A percentile compares a stretch with the other conserved stretches of the same genome.
These are phyloP conservation scores for Poicephalus gulielmi DNA, from an alignment of 2,113 vertebrate species.

Conservation along the genomic window DNA sequence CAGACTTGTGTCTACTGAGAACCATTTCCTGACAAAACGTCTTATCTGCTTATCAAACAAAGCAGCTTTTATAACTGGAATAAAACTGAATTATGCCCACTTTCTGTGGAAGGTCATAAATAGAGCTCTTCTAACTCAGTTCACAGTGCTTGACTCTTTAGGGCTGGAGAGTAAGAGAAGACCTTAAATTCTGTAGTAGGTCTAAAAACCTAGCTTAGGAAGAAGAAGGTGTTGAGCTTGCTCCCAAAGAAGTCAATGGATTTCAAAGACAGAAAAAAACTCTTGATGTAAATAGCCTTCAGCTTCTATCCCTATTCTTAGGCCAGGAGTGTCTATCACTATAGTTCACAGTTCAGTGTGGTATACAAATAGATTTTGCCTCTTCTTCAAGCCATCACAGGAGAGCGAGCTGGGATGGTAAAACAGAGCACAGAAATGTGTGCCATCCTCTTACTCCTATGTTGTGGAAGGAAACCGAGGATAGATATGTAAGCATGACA, in stretches of 20 bases:
- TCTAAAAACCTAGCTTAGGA: neutral
- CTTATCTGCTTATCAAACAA: neutral
- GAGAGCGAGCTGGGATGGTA: neutral
- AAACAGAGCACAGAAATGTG: neutral
- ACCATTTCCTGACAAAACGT: neutral
- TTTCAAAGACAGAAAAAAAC: neutral
- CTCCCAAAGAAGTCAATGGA: neutral
- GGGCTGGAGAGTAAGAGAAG: neutral
- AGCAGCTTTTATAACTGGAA: neutral
- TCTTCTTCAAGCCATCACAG: neutral
- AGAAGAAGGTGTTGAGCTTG: neutral
- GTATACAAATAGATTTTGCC: neutral
- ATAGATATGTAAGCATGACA: fast-evolving
- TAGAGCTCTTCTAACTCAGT: neutral
- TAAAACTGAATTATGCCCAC: neutral
- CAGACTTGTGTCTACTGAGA: neutral
- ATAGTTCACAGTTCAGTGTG: neutral
- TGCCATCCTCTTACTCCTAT: neutral
- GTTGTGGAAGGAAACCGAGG: neutral
- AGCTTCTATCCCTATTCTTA: neutral
- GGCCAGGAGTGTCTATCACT: neutral
- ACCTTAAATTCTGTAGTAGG: neutral
- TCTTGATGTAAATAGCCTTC: neutral
- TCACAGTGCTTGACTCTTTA: neutral
- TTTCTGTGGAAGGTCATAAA: neutral